These are phyloP conservation scores for Athene cunicularia DNA, from an alignment of 2,113 vertebrate genomes.

Conservation along the genomic window DNA sequence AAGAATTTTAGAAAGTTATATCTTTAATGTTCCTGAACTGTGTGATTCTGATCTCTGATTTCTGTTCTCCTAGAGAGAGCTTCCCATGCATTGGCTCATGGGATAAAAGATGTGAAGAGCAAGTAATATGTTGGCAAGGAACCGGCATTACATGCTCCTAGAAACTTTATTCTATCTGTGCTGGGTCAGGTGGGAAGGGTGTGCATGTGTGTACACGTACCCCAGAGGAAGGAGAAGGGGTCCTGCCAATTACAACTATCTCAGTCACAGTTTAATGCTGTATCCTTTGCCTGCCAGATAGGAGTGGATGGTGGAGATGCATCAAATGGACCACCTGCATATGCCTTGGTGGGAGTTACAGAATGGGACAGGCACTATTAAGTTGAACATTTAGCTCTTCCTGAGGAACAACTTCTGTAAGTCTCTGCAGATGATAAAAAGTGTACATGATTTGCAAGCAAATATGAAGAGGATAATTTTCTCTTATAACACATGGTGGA, in stretches of 20 bases:
- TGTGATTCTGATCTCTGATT: not conserved
- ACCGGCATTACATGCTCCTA: not conserved
- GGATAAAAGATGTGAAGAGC: not conserved
- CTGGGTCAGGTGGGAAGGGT: not conserved
- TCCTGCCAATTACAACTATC: accelerated
- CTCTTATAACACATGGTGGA: not conserved
- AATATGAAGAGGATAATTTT: not conserved
- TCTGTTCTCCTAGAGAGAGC: not conserved
- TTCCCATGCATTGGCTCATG: not conserved
- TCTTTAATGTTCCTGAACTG: not conserved
- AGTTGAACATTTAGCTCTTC: not conserved
- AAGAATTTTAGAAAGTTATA: not conserved
- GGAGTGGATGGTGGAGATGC: not conserved
- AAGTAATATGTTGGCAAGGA: not conserved
- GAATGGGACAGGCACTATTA: not conserved
- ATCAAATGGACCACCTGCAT: not conserved
- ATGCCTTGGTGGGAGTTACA: too few relatives aligned
- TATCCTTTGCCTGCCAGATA: not conserved
- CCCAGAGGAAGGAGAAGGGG: not conserved
- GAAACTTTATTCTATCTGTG: not conserved
- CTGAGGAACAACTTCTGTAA: not conserved
- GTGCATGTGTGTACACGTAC: not conserved
- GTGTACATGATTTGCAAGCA: not conserved
- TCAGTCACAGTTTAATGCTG: not conserved
- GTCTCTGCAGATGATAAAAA: not conserved